Percentiles rank a stretch among this genome's conserved stretches.
phyloP scores from a whole-genome alignment of 2,113 vertebrate genomes.

The Mesocricetus auratus region DNA sequence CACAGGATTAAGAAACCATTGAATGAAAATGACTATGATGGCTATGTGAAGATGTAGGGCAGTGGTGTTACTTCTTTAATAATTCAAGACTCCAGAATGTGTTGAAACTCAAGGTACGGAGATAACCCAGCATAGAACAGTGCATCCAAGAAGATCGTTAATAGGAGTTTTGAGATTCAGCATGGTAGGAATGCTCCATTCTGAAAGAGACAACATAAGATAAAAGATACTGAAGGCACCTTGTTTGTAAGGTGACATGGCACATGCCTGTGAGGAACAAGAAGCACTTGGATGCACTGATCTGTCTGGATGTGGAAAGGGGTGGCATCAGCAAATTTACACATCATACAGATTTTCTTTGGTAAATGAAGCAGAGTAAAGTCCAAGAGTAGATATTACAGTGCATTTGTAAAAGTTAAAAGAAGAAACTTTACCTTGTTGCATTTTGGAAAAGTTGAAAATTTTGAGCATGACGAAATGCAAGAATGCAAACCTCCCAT shows the following conservation, averaged over 20 bases:
- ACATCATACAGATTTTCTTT: neutral
- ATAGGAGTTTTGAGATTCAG: neutral
- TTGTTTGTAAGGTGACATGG: neutral
- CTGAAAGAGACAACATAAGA: neutral
- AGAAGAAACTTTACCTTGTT: neutral
- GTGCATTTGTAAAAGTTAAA: neutral
- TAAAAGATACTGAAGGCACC: rapidly evolving
- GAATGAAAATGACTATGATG: neutral
- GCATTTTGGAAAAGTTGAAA: neutral
- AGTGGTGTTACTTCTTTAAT: neutral
- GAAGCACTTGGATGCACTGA: rapidly evolving
- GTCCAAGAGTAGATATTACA: neutral
- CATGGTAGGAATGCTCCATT: neutral
- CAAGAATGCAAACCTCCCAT: neutral
- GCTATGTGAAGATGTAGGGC: neutral
- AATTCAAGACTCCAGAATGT: neutral
- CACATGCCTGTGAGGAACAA: rapidly evolving
- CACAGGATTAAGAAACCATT: neutral
- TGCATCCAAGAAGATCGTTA: neutral
- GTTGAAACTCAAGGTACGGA: neutral
- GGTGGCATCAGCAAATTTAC: neutral
- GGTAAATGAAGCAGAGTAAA: neutral
- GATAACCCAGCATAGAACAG: neutral
- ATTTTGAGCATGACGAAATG: neutral
- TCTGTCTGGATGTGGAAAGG: neutral